These are phyloP conservation scores for Sciaenops ocellatus DNA, from an alignment of 2,797 vertebrate genomes.

Conservation along the genomic window DNA sequence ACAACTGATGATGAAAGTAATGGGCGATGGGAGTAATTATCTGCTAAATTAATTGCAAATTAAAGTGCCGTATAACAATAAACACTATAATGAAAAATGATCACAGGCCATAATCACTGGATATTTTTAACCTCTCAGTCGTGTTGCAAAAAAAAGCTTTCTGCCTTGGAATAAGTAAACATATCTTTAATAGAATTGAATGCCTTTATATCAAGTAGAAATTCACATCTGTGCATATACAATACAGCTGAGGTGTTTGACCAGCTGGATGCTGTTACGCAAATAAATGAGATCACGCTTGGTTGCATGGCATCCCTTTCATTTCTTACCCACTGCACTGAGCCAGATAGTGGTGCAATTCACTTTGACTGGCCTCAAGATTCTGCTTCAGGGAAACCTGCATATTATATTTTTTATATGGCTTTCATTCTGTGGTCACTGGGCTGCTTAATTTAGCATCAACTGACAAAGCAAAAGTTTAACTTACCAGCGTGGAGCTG, in stretches of 20 bases:
- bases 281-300: slow-evolving; percentile 55
- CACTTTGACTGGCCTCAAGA: slow-evolving; percentile 24
- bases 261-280: slow-evolving; percentile 49
- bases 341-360: slow-evolving; percentile 23
- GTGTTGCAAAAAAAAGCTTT: slow-evolving; percentile 19
- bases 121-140: slow-evolving; percentile 17
- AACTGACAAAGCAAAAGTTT: slow-evolving; percentile 53
- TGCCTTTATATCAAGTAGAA: slow-evolving; percentile 31
- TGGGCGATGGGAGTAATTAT: slow-evolving; percentile 33
- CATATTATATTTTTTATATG: slow-evolving; percentile 38
- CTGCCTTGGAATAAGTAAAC: slow-evolving; percentile 12
- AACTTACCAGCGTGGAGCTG: slow-evolving; percentile 22
- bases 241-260: slow-evolving; percentile 33
- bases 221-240: slow-evolving; percentile 28
- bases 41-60: slow-evolving; percentile 43
- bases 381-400: slow-evolving; percentile 33
- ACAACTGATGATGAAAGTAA: slow-evolving; percentile 14
- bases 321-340: slow-evolving; percentile 20
- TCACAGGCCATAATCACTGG: slow-evolving; percentile 33
- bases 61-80: slow-evolving; percentile 41
- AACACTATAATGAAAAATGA: slow-evolving; percentile 36
- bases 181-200: slow-evolving; percentile 8
- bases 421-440: slow-evolving; percentile 39
- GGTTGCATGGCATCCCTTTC: slow-evolving; percentile 34
- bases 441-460: slow-evolving; percentile 45